These are phyloP conservation scores for Bombus superbus DNA, from an alignment of 1,140 invertebrate species.

Conservation along the genomic window DNA sequence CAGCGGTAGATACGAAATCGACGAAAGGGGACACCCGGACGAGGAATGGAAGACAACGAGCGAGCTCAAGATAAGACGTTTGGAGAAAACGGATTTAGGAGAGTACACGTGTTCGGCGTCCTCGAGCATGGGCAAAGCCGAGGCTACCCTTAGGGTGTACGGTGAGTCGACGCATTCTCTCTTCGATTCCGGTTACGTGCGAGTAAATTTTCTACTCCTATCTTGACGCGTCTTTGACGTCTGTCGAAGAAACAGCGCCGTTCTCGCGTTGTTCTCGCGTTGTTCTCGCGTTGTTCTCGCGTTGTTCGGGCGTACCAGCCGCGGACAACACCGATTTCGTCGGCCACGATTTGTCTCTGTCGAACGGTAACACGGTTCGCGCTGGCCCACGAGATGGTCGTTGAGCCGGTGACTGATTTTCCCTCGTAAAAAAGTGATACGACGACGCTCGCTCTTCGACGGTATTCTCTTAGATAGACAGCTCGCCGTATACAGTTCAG, in stretches of 20 bases:
- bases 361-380: no score
- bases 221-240: background rate
- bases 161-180: conserved; percentile 81
- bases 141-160: conserved; percentile 87
- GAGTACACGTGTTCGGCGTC: conserved; percentile 89
- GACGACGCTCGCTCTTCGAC: background rate
- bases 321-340: no score
- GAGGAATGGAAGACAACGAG: conserved; percentile 84
- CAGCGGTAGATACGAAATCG: conserved; percentile 85
- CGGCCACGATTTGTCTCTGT: background rate
- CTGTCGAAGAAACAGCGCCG: no score
- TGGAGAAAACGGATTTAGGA: conserved; percentile 86
- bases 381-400: background rate
- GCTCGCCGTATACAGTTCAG: background rate
- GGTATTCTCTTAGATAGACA: background rate
- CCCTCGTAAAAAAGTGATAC: background rate
- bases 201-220: background rate
- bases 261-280: no score
- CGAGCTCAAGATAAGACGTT: conserved; percentile 86
- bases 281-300: no score
- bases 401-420: background rate
- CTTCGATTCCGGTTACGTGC: background rate
- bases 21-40: conserved; percentile 70
- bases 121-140: conserved; percentile 88
- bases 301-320: no score